Evolutionary conservation across 2,113 vertebrate species (phyloP), one percentile per base, ranked within the genome.

Genomic region (Natator depressus): DNA sequence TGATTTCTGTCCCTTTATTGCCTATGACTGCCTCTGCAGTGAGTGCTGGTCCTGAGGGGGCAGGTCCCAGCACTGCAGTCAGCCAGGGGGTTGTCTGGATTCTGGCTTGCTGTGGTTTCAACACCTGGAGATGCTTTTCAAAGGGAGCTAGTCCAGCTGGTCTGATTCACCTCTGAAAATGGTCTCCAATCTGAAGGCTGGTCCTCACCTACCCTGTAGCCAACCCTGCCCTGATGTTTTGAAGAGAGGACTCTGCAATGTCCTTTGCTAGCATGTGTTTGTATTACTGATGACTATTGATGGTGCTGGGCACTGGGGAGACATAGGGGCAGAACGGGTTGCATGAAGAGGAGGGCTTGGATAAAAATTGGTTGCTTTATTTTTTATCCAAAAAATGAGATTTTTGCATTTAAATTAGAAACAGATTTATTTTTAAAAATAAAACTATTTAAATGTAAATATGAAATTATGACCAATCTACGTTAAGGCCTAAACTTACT

Each of bases 11-110:
- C 0, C 9, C 2, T 27, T 69, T 54, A 72, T 35, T 0, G 8
- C 5, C 4, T 47, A 75, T 54, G 9, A 0, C 1, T 27, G 88
- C 2, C 55, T 81, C 76, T 35, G n/a, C 0, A 1, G 50, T 0
- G 0, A 2, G 19, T 46, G n/a, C 62, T 65, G 31, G 31, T 65
- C 6, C 62, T n/a, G 13, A 65, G 62, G 57, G 24, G 3, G 25
- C 29, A 8, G 14, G 35, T 65, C 31, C 31, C 62, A 65, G 35
- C 62, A 65, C 31, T 65, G 62, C 62, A 19, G 31, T 65, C 62
- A n/a, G 31, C 62, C 31, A n/a, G 10, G 62, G 62, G 19, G 62
- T 31, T 5, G 3, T 31, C 29, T 62, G 59, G 59, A 65, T 65
- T 65, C 62, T 19, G 31, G 31, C 62, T 65, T 65, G 31, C 59